Percentiles rank a stretch among this genome's conserved stretches.
These are phyloP conservation scores for Urophycis tenuis DNA, from an alignment of 2,797 vertebrate species.

Conservation along the genomic window DNA sequence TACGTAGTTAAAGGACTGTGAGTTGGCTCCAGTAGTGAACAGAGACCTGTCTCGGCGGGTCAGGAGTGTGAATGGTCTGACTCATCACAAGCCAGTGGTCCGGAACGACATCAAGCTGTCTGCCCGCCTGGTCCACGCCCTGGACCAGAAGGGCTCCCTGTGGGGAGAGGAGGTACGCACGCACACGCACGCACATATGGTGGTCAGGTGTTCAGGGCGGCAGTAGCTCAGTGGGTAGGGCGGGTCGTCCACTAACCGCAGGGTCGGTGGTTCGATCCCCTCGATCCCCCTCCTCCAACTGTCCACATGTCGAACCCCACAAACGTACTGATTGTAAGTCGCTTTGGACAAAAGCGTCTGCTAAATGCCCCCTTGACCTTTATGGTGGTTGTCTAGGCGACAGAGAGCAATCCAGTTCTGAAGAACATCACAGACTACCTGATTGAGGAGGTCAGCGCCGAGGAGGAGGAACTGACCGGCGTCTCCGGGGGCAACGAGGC, in stretches of 20 bases:
- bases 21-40: slow-evolving; percentile 84
- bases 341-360: too few species aligned
- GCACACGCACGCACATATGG: background rate
- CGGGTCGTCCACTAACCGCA: too few species aligned
- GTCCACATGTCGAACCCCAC: too few species aligned
- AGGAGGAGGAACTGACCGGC: slow-evolving; percentile 81
- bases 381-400: slow-evolving; percentile 16
- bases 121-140: slow-evolving; percentile 77
- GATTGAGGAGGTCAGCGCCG: slow-evolving; percentile 85
- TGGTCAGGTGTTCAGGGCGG: too few species aligned
- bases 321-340: too few species aligned
- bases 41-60: slow-evolving; percentile 80
- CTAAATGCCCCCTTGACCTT: too few species aligned
- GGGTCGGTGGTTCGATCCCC: too few species aligned
- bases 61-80: slow-evolving; percentile 80
- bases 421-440: slow-evolving; percentile 88
- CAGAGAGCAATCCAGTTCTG: slow-evolving; percentile 78
- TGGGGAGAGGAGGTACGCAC: slow-evolving; percentile 63
- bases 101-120: slow-evolving; percentile 86
- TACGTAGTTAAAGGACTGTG: slow-evolving; percentile 79
- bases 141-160: slow-evolving; percentile 79
- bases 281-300: too few species aligned
- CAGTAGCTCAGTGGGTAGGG: too few species aligned
- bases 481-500: slow-evolving; percentile 60
- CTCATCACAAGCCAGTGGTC: slow-evolving; percentile 80